phyloP scores from a whole-genome alignment of 1,140 invertebrate genomes.

The Diachasmimorpha longicaudata region DNA sequence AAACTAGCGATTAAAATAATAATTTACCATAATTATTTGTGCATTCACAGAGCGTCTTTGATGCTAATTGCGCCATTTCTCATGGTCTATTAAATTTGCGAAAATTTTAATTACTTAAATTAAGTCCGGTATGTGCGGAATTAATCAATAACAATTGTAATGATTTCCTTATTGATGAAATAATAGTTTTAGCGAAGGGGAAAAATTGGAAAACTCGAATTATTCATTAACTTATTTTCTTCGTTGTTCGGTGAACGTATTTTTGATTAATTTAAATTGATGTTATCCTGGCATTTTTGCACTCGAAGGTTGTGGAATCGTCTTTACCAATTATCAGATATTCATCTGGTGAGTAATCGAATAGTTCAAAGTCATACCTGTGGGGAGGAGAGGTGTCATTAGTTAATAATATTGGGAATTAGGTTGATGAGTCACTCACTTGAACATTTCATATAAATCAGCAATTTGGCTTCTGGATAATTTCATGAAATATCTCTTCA shows the following conservation, averaged over 20 bases:
- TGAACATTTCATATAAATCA: constrained; percentile 81
- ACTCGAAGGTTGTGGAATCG: constrained; percentile 51
- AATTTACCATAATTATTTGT: background rate
- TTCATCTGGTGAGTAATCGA: constrained; percentile 78
- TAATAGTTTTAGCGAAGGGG: background rate
- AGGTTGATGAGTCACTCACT: constrained; percentile 55
- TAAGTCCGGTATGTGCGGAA: background rate
- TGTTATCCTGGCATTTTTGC: constrained; percentile 43
- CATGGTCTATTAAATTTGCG: background rate
- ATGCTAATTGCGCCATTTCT: background rate
- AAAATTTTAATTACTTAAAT: background rate
- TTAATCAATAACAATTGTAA: background rate
- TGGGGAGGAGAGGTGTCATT: constrained; percentile 17
- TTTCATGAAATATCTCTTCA: constrained; percentile 78
- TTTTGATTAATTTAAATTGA: background rate
- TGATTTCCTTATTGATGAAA: background rate
- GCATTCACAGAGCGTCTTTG: background rate
- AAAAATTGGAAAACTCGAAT: constrained; percentile 6
- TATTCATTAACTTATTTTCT: background rate
- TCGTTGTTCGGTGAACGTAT: background rate
- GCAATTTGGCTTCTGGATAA: constrained; percentile 76
- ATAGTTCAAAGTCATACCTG: constrained; percentile 84
- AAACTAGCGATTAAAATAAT: background rate
- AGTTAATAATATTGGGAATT: background rate
- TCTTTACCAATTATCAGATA: constrained; percentile 73